Evolutionary conservation across 2,888 invertebrate species (phyloP), one percentile per base, ranked within the genome.

Genomic region (Latrodectus hesperus): DNA sequence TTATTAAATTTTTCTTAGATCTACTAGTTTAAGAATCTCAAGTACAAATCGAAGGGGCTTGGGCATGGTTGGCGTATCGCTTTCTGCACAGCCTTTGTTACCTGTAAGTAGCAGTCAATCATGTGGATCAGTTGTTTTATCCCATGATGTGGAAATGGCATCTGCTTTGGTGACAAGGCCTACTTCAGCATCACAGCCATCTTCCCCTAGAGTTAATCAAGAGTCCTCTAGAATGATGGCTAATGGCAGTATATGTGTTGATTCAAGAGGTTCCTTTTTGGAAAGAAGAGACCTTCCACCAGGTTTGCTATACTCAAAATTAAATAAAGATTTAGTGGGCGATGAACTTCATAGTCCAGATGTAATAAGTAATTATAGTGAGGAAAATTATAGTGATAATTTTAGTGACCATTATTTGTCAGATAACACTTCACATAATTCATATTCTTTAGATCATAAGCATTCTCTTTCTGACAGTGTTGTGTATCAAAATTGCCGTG

Each of bases 401-500:
- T 82, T 80, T 80, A 88, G 88, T 84, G 88, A 88, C 67, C 71
- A 88, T 79, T 88, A 80, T 72, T 84, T 84, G 79, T 82, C 88
- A 75, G 88, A 88, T 88, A 88, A 90, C 76, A 90, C 89, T 71
- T 90, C 90, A 65, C 89, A 90, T 81, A 89, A 90, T 83, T 90
- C 90, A 52, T 90, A 90, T 84, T 88, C 85, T 72, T 86, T 90
- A 86, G 90, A 90, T 68, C 82, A 89, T 79, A 88, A 85, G 74
- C 88, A 88, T 88, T 88, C 88, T 79, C 77, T 88, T 75, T 88
- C 88, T 71, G 88, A 88, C 70, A 88, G 88, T 88, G 88, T 88
- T 88, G 88, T 88, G 38, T 88, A 88, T 67, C 88, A 82, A 84
- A 88, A 88, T 80, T 84, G 88, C 74, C 79, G 84, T 38, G 88